phyloP scores from a whole-genome alignment of 1,140 invertebrate species.

The Sipha flava region DNA sequence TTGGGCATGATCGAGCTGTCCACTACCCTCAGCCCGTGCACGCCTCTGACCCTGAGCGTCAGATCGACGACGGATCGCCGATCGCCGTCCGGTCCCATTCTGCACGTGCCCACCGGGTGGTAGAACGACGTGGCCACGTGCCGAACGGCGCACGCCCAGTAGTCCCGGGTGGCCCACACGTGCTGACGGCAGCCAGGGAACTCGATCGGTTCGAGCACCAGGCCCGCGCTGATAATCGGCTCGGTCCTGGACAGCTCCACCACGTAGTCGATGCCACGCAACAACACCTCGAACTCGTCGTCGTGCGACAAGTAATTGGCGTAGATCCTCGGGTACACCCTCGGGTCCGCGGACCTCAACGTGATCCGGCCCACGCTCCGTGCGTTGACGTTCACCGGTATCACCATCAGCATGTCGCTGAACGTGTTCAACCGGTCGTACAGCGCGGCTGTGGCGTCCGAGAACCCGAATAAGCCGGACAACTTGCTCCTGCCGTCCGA shows the following conservation, averaged over 20 bases:
- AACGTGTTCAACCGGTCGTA: conserved; percentile 45
- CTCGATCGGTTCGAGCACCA: conserved; percentile 52
- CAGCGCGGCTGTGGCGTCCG: conserved; percentile 61
- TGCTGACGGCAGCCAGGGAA: conserved; percentile 44
- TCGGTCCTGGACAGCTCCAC: conserved; percentile 39
- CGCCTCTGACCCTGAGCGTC: conserved; percentile 41
- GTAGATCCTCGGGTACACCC: conserved; percentile 51
- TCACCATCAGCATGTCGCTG: conserved; percentile 49
- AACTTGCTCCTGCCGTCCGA: background rate
- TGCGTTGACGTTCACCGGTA: conserved; percentile 46
- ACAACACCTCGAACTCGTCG: conserved; percentile 33
- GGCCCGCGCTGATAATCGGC: conserved; percentile 39
- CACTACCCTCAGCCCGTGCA: conserved; percentile 42
- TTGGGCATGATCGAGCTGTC: conserved; percentile 46
- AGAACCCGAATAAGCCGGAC: conserved; percentile 43
- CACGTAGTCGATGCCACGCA: conserved; percentile 40
- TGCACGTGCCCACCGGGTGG: conserved; percentile 40
- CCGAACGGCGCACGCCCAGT: conserved; percentile 41
- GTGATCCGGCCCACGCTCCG: conserved; percentile 46
- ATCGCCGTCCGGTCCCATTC: conserved; percentile 40
- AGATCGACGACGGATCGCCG: conserved; percentile 47
- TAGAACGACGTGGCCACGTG: conserved; percentile 39
- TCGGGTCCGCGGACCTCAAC: conserved; percentile 48
- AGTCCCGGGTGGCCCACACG: conserved; percentile 36
- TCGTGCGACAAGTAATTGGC: conserved; percentile 47